Evolutionary conservation across 1,140 invertebrate species (phyloP), one percentile per base, ranked within the genome.

Genomic region (Colletes gigas): DNA sequence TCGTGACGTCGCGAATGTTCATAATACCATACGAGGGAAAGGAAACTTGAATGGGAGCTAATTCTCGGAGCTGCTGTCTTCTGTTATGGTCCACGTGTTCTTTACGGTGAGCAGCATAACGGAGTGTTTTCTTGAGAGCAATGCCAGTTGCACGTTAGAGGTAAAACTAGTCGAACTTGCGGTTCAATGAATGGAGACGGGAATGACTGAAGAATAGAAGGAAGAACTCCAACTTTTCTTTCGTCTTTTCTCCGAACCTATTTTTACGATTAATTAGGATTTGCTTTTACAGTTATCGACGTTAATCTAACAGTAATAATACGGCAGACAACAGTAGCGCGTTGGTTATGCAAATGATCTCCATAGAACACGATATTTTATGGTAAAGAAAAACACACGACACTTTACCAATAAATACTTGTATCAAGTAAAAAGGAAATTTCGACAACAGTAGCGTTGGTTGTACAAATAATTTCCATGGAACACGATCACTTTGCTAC

Each of bases 1-100:
- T 92, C 91, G 90, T 92, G 90, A 91, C 92, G 88, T 90, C 86
- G 91, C 90, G 91, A 91, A 91, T 91, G 91, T 90, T 93, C 90
- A 91, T 92, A 92, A 92, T 89, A 88, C 91, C 92, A 90, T 93
- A 93, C 90, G 88, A 85, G 91, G 74, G 59, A 72, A 69, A 70
- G 66, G 87, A 88, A 89, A 89, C 84, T 84, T 86, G 88, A 91
- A 90, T 89, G 88, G 88, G 81, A 86, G 85, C 86, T 85, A 83
- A 89, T 90, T 89, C 88, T 83, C 83, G 78, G 74, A 83, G 82
- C 68, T 82, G 85, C 75, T 84, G 89, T 19, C n/a, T 90, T 91
- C 90, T 90, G 92, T 92, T 92, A 92, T 91, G 90, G 89, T 90
- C 90, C 90, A 90, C 89, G 89, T 88, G 87, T 87, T 89, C 88